A percentile compares a stretch with the other conserved stretches of the same genome.
Evolutionary conservation across 2,888 invertebrate species (phyloP).

Genomic region (Diplolepis rosae): DNA sequence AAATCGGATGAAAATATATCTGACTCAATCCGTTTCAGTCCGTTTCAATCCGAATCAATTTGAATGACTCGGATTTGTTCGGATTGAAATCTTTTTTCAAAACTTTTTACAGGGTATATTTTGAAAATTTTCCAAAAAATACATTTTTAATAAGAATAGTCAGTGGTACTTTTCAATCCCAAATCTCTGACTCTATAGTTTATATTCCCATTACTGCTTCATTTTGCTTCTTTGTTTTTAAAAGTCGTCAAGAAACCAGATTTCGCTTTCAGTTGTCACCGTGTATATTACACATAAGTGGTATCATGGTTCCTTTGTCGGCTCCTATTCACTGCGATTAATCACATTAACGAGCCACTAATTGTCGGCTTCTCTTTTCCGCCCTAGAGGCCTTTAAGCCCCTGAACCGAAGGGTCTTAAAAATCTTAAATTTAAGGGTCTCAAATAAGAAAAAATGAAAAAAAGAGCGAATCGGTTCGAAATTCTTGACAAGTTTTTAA

Average conservation of each 20-base stretch:
- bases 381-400: not conserved
- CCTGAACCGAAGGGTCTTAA: not conserved
- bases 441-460: not conserved
- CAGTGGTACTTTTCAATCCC: not conserved
- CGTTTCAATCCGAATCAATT: too few species aligned
- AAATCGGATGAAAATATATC: too few species aligned
- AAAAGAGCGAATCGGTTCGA: not conserved
- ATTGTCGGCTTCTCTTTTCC: slow-evolving; percentile 44
- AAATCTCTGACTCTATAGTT: slow-evolving; percentile 13
- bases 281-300: slow-evolving; percentile 23
- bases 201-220: slow-evolving; percentile 2
- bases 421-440: slow-evolving; percentile 1
- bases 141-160: not conserved
- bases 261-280: slow-evolving; percentile 23
- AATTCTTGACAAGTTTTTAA: slow-evolving; percentile 19
- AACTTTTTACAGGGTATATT: too few species aligned
- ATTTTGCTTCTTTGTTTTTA: slow-evolving; percentile 15
- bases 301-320: slow-evolving; percentile 40
- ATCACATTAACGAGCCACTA: slow-evolving; percentile 48
- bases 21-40: too few species aligned
- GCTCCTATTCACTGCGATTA: slow-evolving; percentile 39
- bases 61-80: too few species aligned
- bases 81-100: too few species aligned
- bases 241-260: slow-evolving; percentile 16
- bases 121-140: too few species aligned